Conservation (phyloP, 1,140 invertebrate genomes). For the Samia ricini region DNA sequence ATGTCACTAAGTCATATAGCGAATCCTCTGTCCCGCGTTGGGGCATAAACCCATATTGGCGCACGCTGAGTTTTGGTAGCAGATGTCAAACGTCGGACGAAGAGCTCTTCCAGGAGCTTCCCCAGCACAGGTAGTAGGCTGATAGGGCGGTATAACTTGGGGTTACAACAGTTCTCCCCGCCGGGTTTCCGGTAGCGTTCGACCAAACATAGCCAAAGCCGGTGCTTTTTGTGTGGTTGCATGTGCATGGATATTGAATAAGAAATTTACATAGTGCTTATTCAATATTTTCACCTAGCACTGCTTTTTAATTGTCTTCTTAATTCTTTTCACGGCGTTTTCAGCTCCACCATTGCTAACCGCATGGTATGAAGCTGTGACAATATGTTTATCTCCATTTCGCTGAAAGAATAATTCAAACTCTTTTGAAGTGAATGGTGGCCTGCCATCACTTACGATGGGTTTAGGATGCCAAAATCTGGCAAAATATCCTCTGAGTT, state of each 20-base stretch:
- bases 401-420: constrained; percentile 26
- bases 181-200: not conserved
- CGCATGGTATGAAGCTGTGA: constrained; percentile 42
- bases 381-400: constrained; percentile 36
- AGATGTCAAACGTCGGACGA: too few species aligned
- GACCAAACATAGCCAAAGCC: not conserved
- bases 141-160: too few species aligned
- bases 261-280: not conserved
- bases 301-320: not conserved
- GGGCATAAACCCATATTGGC: too few species aligned
- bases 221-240: not conserved
- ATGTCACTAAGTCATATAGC: too few species aligned
- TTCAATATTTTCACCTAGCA: not conserved
- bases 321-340: not conserved
- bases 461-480: constrained; percentile 18
- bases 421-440: constrained; percentile 14
- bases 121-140: too few species aligned
- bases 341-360: not conserved
- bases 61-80: too few species aligned
- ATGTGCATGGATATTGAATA: not conserved
- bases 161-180: too few species aligned
- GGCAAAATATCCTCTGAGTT: constrained; percentile 12
- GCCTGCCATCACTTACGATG: constrained; percentile 22
- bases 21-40: too few species aligned
- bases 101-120: too few species aligned